These are phyloP conservation scores for Psix sp. DNA, from an alignment of 1,140 invertebrate genomes.

Conservation along the genomic window DNA sequence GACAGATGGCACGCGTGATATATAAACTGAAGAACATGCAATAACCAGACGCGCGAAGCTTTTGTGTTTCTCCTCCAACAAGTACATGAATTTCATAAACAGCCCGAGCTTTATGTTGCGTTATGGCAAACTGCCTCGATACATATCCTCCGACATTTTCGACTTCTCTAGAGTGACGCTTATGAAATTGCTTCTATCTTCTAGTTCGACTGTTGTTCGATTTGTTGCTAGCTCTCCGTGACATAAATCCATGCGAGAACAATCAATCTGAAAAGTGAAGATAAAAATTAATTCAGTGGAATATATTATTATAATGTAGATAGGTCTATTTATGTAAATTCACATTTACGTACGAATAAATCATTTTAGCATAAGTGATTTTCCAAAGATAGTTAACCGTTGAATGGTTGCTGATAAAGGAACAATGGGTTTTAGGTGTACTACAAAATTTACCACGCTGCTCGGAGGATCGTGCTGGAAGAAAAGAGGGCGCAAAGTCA, in stretches of 20 bases:
- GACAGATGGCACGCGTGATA: constrained; percentile 4
- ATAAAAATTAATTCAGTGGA: too few relatives aligned
- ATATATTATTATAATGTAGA: too few relatives aligned
- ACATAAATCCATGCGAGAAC: too few relatives aligned
- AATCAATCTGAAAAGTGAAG: too few relatives aligned
- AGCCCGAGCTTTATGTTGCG: constrained; percentile 7
- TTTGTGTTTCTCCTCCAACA: constrained; percentile 9
- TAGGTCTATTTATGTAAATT: too few relatives aligned
- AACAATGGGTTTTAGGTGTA: constrained; percentile 79
- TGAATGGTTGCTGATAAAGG: constrained; percentile 9
- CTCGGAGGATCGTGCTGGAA: constrained; percentile 88
- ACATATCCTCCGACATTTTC: neutral
- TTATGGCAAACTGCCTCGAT: constrained; percentile 16
- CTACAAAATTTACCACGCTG: constrained; percentile 92
- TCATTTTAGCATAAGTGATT: too few relatives aligned
- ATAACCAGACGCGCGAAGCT: constrained; percentile 2
- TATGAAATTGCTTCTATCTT: constrained; percentile 11
- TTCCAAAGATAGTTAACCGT: neutral
- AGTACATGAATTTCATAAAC: constrained; percentile 23
- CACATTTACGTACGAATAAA: too few relatives aligned
- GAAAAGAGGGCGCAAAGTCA: constrained; percentile 91
- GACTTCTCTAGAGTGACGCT: neutral
- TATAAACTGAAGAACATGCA: constrained; percentile 39
- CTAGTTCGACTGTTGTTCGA: neutral
- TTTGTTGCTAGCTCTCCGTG: neutral